These are phyloP conservation scores for Laothoe populi DNA, from an alignment of 2,888 invertebrate genomes.

Conservation along the genomic window DNA sequence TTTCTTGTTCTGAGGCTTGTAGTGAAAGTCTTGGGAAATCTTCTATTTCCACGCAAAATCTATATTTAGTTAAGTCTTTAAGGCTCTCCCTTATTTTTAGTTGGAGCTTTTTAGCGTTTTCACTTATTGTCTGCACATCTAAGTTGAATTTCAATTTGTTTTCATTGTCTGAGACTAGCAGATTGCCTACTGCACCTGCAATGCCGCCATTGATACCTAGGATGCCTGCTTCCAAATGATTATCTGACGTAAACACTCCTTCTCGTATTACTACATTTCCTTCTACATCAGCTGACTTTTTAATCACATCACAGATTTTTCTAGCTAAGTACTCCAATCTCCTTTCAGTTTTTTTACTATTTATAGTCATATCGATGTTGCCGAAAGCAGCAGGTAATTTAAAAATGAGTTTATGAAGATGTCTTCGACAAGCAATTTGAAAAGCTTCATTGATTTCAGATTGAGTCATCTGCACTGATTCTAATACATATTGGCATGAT, in stretches of 20 bases:
- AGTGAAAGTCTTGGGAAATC: constrained; percentile 33
- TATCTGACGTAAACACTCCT: background rate
- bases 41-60: constrained; percentile 26
- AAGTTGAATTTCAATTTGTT: constrained; percentile 21
- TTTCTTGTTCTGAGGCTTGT: constrained; percentile 9
- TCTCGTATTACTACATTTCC: background rate
- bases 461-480: constrained; percentile 23
- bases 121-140: background rate
- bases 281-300: background rate
- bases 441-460: constrained; percentile 31
- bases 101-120: constrained; percentile 3
- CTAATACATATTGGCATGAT: constrained; percentile 17
- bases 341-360: constrained; percentile 14
- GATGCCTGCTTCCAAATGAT: background rate
- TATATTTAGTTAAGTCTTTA: constrained; percentile 26
- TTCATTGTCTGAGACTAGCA: constrained; percentile 5
- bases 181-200: constrained; percentile 17
- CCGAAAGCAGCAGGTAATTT: constrained; percentile 37
- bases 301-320: constrained; percentile 3
- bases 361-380: constrained; percentile 36
- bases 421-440: constrained; percentile 26
- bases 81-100: constrained; percentile 7
- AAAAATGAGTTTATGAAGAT: constrained; percentile 19
- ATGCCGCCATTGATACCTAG: constrained; percentile 14
- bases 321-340: constrained; percentile 19